phyloP scores from a whole-genome alignment of 2,888 invertebrate species.

The Tinea pellionella region DNA sequence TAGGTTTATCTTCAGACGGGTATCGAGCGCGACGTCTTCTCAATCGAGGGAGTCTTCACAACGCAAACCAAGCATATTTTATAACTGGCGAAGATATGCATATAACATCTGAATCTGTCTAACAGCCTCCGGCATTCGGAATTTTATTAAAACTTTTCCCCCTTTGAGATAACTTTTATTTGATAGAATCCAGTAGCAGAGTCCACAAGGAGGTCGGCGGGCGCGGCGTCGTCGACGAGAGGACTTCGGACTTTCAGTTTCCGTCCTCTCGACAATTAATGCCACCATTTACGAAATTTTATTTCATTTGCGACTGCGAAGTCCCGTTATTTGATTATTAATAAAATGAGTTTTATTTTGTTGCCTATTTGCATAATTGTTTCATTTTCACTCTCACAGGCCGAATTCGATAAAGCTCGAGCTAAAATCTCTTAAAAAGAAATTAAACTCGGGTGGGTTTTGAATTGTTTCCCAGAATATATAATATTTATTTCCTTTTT shows the following conservation, averaged over 20 bases:
- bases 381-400: slow-evolving; percentile 53
- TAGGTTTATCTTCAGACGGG: slow-evolving; percentile 5
- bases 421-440: slow-evolving; percentile 45
- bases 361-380: slow-evolving; percentile 63
- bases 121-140: slow-evolving; percentile 51
- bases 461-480: slow-evolving; percentile 18
- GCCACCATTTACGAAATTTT: slow-evolving; percentile 58
- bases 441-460: slow-evolving; percentile 49
- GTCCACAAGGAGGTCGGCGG: background rate
- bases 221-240: too few species aligned
- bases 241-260: slow-evolving; percentile 20
- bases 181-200: slow-evolving; percentile 47
- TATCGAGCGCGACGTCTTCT: background rate
- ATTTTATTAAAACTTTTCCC: slow-evolving; percentile 67
- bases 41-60: slow-evolving; percentile 7
- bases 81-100: slow-evolving; percentile 38
- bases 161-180: slow-evolving; percentile 63
- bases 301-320: slow-evolving; percentile 57
- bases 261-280: slow-evolving; percentile 46
- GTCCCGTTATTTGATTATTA: slow-evolving; percentile 64
- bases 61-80: slow-evolving; percentile 22
- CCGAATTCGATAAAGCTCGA: slow-evolving; percentile 47
- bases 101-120: slow-evolving; percentile 46
- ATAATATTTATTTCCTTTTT: slow-evolving; percentile 10
- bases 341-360: slow-evolving; percentile 66